Conservation (phyloP, 2,888 invertebrate genomes). For the Philereme transversata region DNA sequence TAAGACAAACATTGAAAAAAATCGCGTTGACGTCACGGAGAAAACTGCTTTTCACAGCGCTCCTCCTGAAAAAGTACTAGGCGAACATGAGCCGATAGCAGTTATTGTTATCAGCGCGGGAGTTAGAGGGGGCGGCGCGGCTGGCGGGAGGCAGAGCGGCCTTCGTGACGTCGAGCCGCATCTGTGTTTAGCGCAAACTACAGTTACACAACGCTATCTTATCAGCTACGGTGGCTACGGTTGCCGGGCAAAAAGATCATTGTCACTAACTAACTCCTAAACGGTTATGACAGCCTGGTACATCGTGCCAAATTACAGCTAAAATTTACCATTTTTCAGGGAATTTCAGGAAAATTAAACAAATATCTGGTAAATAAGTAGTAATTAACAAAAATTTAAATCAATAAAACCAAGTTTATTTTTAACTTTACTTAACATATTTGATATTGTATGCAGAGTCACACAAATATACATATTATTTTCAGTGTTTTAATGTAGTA, state of each 20-base stretch:
- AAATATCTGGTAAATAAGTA: neutral
- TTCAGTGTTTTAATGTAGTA: neutral
- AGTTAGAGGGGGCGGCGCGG: slow-evolving; percentile 45
- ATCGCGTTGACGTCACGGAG: slow-evolving; percentile 51
- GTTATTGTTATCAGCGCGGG: slow-evolving; percentile 71
- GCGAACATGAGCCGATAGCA: slow-evolving; percentile 67
- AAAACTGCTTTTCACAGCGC: slow-evolving; percentile 65
- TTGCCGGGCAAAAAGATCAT: slow-evolving; percentile 45
- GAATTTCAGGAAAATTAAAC: slow-evolving; percentile 21
- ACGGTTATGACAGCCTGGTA: slow-evolving; percentile 60
- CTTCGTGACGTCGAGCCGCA: slow-evolving; percentile 62
- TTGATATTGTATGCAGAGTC: too few species aligned
- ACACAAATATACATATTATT: neutral
- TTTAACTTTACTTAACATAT: neutral
- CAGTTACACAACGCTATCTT: slow-evolving; percentile 65
- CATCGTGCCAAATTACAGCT: slow-evolving; percentile 54
- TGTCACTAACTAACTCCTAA: slow-evolving; percentile 46
- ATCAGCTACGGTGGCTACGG: slow-evolving; percentile 56
- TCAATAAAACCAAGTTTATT: neutral
- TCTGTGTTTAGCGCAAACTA: slow-evolving; percentile 57
- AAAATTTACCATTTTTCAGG: slow-evolving; percentile 49
- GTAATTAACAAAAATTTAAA: neutral
- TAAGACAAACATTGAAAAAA: slow-evolving; percentile 25
- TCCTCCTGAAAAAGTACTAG: slow-evolving; percentile 77
- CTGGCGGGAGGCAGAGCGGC: slow-evolving; percentile 47